Base-by-base conservation (phyloP, 2,888 invertebrate species). In the Drosophila yooni region DNA sequence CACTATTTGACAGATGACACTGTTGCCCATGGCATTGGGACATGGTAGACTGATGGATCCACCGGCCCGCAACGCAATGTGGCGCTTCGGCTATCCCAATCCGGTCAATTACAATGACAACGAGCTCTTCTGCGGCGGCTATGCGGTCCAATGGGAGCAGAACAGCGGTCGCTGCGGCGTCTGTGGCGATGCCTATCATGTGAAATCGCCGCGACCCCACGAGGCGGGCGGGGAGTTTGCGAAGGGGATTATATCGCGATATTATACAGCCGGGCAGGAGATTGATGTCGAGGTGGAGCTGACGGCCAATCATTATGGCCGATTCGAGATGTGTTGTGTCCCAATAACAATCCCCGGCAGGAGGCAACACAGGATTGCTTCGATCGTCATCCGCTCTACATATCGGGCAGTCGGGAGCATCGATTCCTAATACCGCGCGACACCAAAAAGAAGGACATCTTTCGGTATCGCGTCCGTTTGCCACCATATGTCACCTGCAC, bases 101-200 rank as follows among this genome's bases (percentile, higher is more conserved):
- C 97, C 98, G 2, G 97, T 97, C 70, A 98, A 98, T 93, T 98
- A 98, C 92, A 97, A 98, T 88, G 98, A 98, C 93, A 98, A 98
- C 90, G 98, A 98, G 93, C 94, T 98, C 21, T 98, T 97, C 93
- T 98, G 98, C 92, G 98, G 98, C 31, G 98, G 98, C 59, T 97
- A 96, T 92, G 96, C 97, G 92, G 97, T 97, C 67, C 97, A 97
- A 94, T 97, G 97, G 97, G 96, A 96, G 89, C 96, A 97, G 93
- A 97, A 97, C 92, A 93, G 94, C 40, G 98, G 98, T 0, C 95
- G 95, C 82, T 98, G 98, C 91, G 98, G 98, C 0, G 94, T 97
- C 43, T 98, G 98, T 91, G 98, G 98, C 0, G 98, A 98, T 93
- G 96, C 97, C 3, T 96, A 95, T 91, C 95, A 97, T 80, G 93